Evolutionary conservation across 1,140 invertebrate genomes (phyloP).

Genomic region (Ditylenchus dipsaci): DNA sequence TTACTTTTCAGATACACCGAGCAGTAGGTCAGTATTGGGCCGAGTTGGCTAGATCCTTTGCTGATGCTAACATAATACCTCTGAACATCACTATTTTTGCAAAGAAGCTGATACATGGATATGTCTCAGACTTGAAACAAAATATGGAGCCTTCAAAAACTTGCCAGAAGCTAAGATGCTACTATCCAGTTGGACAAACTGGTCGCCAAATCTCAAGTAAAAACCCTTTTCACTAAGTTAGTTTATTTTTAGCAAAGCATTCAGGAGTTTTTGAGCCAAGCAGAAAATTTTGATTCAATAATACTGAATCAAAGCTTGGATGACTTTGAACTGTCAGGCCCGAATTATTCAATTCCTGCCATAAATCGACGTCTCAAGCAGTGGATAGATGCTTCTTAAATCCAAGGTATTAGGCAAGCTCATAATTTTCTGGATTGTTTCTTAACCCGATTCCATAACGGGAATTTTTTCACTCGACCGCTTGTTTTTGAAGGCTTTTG

Average conservation of each 20-base stretch:
- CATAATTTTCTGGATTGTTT: neutral
- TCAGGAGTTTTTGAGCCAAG: neutral
- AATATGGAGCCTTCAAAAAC: neutral
- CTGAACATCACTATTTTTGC: slow-evolving; percentile 50
- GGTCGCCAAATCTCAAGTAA: neutral
- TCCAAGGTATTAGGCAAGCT: slow-evolving; percentile 17
- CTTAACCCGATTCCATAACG: neutral
- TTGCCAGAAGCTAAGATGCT: neutral
- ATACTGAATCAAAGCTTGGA: neutral
- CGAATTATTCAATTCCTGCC: neutral
- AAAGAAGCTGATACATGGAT: slow-evolving; percentile 24
- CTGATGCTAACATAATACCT: slow-evolving; percentile 59
- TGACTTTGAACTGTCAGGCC: neutral
- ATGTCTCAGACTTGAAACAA: slow-evolving; percentile 39
- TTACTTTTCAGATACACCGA: slow-evolving; percentile 41
- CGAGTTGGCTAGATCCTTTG: slow-evolving; percentile 57
- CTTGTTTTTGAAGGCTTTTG: too few relatives aligned
- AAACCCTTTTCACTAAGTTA: neutral
- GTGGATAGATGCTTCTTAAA: slow-evolving; percentile 54
- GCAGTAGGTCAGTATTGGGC: slow-evolving; percentile 57
- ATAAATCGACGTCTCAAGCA: slow-evolving; percentile 36
- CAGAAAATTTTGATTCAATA: neutral
- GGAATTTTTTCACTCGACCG: neutral
- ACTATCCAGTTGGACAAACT: neutral
- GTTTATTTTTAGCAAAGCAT: neutral